Evolutionary conservation across 2,888 invertebrate genomes (phyloP).

Genomic region (Catocala fraxini): DNA sequence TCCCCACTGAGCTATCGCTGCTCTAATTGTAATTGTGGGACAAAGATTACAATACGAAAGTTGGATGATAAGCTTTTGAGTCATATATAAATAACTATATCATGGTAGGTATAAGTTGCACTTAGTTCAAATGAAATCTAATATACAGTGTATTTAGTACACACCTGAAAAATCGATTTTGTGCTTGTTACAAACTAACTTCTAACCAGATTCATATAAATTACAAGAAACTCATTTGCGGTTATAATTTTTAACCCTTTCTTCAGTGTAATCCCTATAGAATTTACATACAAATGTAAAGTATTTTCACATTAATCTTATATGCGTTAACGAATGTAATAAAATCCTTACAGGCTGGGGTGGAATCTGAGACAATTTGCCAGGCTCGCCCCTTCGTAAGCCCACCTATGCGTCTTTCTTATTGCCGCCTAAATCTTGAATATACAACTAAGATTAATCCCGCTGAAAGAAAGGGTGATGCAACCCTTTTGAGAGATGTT

Average conservation of each 20-base stretch:
- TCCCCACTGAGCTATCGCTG: too few relatives aligned
- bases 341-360: constrained; percentile 77
- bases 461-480: constrained; percentile 83
- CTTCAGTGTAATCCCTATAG: constrained; percentile 52
- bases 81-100: too few relatives aligned
- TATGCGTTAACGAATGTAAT: constrained; percentile 86
- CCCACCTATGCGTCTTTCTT: constrained; percentile 87
- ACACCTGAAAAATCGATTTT: background rate
- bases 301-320: constrained; percentile 81
- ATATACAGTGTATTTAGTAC: too few relatives aligned
- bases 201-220: background rate
- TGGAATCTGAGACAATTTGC: constrained; percentile 86
- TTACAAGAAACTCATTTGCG: constrained; percentile 15
- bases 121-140: too few relatives aligned
- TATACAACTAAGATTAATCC: constrained; percentile 87
- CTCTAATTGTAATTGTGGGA: too few relatives aligned
- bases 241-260: constrained; percentile 42
- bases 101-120: too few relatives aligned
- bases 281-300: constrained; percentile 78
- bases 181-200: background rate
- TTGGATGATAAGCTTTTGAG: too few relatives aligned
- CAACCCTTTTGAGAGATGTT: constrained; percentile 70
- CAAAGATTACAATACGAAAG: too few relatives aligned
- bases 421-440: constrained; percentile 86
- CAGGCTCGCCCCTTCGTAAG: constrained; percentile 78